Base-by-base conservation (phyloP, 2,888 invertebrate genomes). In the Balanococcus diminutus region DNA sequence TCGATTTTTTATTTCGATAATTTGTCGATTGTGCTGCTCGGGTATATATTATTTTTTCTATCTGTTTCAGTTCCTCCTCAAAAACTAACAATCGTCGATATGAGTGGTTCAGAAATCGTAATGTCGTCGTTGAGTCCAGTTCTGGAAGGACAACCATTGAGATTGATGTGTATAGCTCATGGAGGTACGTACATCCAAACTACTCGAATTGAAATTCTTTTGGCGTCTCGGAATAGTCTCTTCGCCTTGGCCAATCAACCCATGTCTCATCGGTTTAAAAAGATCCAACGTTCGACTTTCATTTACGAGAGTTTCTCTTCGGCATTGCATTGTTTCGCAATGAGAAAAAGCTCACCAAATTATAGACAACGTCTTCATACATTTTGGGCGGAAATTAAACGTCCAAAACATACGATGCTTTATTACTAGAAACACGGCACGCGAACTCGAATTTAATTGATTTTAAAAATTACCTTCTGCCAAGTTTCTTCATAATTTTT, bases 161-260 rank as follows among this genome's bases (percentile, higher is more conserved):
- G 81, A 82, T 72, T 87, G 81, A 82, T 85, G 56, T 87, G 87
- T 46, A 85, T 82, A 22, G 87, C 87, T 82, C 39, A 82, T 61
- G 87, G 87, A 85, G 87, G 87, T 87, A 87, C 39, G 56, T 36
- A 32, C 32, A 6, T 19, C 51, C 5, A 51, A 42, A 5, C 42
- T 56, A 51, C 51, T 51, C 56, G 22, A 67, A 67, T 67, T 67
- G 61, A 67, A 28, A 67, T 67, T 67, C 61, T 25, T 67, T 14
- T 22, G 22, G 61, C 61, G 61, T 67, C 28, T 67, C 61, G 61
- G 11, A n/a, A n/a, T n/a, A n/a, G n/a, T n/a, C n/a, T n/a, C n/a
- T 67, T 67, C 61, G 56, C 61, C 61, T n/a, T n/a, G n/a, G 2
- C 28, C 25, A 0, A 67, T 9, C 61, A 61, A 25, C 25, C 9